phyloP scores from a whole-genome alignment of 2,113 vertebrate species.

The Pseudolaguvia tuberculata region DNA sequence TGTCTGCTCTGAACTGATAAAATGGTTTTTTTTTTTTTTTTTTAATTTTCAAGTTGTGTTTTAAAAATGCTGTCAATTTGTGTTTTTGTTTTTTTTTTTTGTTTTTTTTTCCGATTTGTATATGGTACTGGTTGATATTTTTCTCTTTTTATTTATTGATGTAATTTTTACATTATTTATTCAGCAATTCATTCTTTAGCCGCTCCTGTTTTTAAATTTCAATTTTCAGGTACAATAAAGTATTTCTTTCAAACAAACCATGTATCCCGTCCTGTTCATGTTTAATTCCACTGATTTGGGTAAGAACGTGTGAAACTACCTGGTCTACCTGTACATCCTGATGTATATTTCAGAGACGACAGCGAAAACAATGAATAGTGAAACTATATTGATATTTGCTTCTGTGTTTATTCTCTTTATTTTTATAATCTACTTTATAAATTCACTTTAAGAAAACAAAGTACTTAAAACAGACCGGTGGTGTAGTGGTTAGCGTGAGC shows the following conservation, averaged over 20 bases:
- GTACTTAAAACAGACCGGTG: no score
- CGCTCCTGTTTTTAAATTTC: slow-evolving; percentile 63
- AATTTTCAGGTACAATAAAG: slow-evolving; percentile 66
- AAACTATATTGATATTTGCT: no score
- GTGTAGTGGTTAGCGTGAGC: no score
- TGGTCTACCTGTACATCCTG: background rate
- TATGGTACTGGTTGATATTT: slow-evolving; percentile 63
- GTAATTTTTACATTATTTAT: slow-evolving; percentile 34
- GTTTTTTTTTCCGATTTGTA: slow-evolving; percentile 46
- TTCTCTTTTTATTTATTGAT: slow-evolving; percentile 50
- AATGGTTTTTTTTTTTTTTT: no score
- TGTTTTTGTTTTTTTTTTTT: slow-evolving; percentile 36
- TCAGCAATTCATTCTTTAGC: slow-evolving; percentile 47
- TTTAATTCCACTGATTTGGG: background rate
- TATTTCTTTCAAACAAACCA: slow-evolving; percentile 53
- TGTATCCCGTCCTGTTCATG: background rate
- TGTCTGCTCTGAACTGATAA: no score
- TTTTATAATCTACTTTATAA: no score
- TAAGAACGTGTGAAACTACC: no score
- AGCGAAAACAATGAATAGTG: no score
- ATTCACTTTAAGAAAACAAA: no score
- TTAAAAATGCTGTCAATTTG: slow-evolving; percentile 24
- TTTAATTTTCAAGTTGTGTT: background rate
- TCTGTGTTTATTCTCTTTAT: no score
- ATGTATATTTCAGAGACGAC: background rate